These are phyloP conservation scores for Rhodophaea formosa DNA, from an alignment of 2,888 invertebrate genomes.

Conservation along the genomic window DNA sequence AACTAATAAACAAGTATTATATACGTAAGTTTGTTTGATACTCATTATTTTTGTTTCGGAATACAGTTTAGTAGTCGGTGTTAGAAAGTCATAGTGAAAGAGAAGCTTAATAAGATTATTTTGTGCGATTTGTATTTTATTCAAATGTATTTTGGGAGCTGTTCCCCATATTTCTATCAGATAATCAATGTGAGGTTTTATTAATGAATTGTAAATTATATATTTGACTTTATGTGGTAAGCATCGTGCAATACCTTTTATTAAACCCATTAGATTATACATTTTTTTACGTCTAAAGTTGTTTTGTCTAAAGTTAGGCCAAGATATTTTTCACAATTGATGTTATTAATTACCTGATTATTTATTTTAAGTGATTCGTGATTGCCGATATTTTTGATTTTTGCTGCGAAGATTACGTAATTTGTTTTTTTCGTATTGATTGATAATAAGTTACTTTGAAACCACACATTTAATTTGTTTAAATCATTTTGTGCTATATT, in stretches of 20 bases:
- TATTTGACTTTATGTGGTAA: not conserved
- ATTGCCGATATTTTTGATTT: not conserved
- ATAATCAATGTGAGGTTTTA: slow-evolving; percentile 22
- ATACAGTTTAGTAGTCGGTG: too few relatives aligned
- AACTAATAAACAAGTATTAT: too few relatives aligned
- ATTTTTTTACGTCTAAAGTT: too few relatives aligned
- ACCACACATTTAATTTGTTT: not conserved
- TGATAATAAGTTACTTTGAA: not conserved
- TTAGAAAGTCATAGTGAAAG: too few relatives aligned
- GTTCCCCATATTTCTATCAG: too few relatives aligned
- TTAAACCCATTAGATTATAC: not conserved
- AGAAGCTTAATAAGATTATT: too few relatives aligned
- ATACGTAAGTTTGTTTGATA: too few relatives aligned
- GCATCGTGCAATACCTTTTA: not conserved
- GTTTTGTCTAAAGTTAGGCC: not conserved
- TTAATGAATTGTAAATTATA: not conserved
- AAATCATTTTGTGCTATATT: not conserved
- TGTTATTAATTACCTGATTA: not conserved
- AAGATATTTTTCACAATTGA: not conserved
- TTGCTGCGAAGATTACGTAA: not conserved
- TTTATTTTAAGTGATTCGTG: not conserved
- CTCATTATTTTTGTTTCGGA: too few relatives aligned
- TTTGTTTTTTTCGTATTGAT: slow-evolving; percentile 1
- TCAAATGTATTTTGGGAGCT: too few relatives aligned
- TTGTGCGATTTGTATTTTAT: too few relatives aligned